These are phyloP conservation scores for Rhinichthys klamathensis DNA, from an alignment of 2,113 vertebrate genomes.

Conservation along the genomic window DNA sequence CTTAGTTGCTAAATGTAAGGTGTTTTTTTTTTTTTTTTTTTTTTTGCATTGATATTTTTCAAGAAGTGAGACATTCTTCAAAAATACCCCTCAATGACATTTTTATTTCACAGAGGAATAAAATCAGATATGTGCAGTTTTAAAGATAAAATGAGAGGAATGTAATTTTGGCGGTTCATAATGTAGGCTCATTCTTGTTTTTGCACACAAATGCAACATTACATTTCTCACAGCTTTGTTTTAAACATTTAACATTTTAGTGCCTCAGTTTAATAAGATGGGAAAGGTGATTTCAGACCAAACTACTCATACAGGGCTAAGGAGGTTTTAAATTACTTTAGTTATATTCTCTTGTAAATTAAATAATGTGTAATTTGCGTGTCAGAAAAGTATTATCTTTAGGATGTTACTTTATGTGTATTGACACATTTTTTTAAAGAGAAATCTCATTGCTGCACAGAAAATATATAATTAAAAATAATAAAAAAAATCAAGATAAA, in stretches of 20 bases:
- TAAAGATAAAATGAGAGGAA: conserved; percentile 25
- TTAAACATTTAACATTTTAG: neutral
- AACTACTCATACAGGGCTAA: neutral
- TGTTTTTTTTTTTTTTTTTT: neutral
- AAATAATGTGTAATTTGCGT: neutral
- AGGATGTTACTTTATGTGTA: conserved; percentile 61
- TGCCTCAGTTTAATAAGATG: neutral
- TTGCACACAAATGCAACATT: neutral
- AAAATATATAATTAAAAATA: conserved; percentile 62
- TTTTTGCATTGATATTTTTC: neutral
- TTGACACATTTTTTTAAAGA: conserved; percentile 68
- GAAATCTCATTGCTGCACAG: conserved; percentile 71
- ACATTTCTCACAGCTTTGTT: neutral
- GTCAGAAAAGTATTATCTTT: conserved; percentile 12
- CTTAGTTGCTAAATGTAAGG: neutral
- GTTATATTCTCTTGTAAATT: neutral
- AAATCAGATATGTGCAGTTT: conserved; percentile 10
- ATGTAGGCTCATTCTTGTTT: neutral
- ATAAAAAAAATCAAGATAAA: conserved; percentile 44
- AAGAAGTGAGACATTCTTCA: conserved; percentile 4
- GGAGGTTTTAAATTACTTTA: neutral
- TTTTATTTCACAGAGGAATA: conserved; percentile 31
- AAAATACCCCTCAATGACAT: neutral
- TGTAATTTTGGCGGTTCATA: conserved; percentile 1
- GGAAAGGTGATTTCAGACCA: neutral